A percentile compares a stretch with the other conserved stretches of the same genome.
Conservation (phyloP, 2,113 vertebrate species). For the Odocoileus virginianus region DNA sequence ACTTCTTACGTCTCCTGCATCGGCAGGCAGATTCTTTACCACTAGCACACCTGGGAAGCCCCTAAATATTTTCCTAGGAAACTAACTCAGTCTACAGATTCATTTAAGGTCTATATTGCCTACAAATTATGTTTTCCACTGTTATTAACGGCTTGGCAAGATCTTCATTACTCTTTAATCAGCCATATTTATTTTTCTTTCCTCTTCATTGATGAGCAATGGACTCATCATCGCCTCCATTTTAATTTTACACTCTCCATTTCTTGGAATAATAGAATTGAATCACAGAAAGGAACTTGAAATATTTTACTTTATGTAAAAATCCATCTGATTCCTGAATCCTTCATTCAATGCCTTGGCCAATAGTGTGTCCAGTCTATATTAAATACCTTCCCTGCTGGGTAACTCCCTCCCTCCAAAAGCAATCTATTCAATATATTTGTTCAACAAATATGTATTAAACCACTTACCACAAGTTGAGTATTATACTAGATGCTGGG, state of each 20-base stretch:
- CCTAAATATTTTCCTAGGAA: background rate
- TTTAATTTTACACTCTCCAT: constrained; percentile 34
- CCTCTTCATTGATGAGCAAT: constrained; percentile 51
- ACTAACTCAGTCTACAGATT: background rate
- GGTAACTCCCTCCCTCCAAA: background rate
- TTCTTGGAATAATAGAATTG: constrained; percentile 34
- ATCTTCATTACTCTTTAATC: constrained; percentile 37
- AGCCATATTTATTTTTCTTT: constrained; percentile 29
- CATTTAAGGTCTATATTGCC: background rate
- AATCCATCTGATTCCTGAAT: background rate
- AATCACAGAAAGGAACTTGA: constrained; percentile 19
- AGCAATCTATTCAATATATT: background rate
- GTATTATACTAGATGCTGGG: background rate
- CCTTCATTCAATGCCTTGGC: background rate
- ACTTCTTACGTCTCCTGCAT: background rate
- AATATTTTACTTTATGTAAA: background rate
- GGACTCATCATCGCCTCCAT: background rate
- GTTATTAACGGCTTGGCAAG: constrained; percentile 33
- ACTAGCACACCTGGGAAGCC: background rate
- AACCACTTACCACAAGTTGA: background rate
- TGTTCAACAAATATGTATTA: background rate
- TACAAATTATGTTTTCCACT: constrained; percentile 12
- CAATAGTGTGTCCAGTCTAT: background rate
- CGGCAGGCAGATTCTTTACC: background rate
- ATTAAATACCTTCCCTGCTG: background rate